Base-by-base conservation (phyloP, 2,888 invertebrate genomes). In the Nephrotoma flavescens region DNA sequence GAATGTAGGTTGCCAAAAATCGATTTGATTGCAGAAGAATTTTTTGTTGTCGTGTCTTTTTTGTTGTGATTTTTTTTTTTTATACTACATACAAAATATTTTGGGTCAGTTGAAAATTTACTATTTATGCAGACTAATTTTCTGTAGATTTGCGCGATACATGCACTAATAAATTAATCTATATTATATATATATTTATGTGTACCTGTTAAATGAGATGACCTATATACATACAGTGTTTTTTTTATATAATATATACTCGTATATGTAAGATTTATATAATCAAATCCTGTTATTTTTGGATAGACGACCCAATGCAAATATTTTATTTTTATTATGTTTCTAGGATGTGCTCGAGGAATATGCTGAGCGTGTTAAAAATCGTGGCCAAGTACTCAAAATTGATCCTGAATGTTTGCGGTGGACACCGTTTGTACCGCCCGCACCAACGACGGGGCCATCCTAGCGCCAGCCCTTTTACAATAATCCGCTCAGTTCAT, bases 311-410 rank as follows among this genome's bases (percentile, higher is more conserved):
- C 15, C 31, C 52, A 71, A 71, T 71, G 71, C 71, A 71, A 71
- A 71, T 71, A 84, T 84, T 84, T 84, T 31, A 31, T 31, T 31
- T 31, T 84, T 84, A 42, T 84, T 84, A 84, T 86, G 57, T 42
- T 57, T 89, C 19, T 93, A 97, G 96, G 98, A 98, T 91, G 96
- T 98, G 87, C 94, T 98, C 89, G 98, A 98, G 90, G 98, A 98
- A 90, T 97, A 97, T 91, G 94, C 96, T 87, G 96, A 97, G 87
- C 95, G 97, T 87, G 95, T 96, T 88, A 94, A 95, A 90, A 93
- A 95, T 86, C 93, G 95, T 57, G 96, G 96, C 83, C 95, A 96
- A 89, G 95, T 96, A 89, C 96, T 97, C 90, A 95, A 96, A 92
- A 97, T 98, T 90, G 98, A 98, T 92, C 94, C 96, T 86, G 92